phyloP scores from a whole-genome alignment of 2,888 invertebrate species.

The Melieria crassipennis region DNA sequence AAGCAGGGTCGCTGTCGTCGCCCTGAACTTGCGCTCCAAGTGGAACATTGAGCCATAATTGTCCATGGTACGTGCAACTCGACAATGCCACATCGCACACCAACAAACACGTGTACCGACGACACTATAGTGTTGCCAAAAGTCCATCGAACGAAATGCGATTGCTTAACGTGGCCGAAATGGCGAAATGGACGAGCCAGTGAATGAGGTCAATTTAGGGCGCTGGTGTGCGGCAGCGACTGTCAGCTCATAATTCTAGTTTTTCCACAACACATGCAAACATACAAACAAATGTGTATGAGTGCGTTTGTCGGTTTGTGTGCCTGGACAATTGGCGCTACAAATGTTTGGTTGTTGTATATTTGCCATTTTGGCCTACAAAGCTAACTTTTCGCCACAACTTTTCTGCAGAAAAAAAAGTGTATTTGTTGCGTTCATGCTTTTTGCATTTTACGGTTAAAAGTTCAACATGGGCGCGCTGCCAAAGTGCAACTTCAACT shows the following conservation, averaged over 20 bases:
- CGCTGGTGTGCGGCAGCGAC: constrained; percentile 1
- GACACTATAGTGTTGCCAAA: no score
- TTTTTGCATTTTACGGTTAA: not conserved
- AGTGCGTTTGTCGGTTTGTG: no score
- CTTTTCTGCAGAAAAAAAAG: not conserved
- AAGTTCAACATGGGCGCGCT: not conserved
- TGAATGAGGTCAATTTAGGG: constrained; percentile 12
- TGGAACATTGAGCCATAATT: constrained; percentile 7
- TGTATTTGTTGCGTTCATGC: not conserved
- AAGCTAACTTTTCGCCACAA: not conserved
- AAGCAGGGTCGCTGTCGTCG: not conserved
- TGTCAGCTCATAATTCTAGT: constrained; percentile 12
- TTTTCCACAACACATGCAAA: not conserved
- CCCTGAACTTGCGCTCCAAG: not conserved
- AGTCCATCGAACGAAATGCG: not conserved
- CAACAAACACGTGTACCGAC: no score
- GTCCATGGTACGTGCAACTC: no score
- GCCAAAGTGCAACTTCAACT: not conserved
- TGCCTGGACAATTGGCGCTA: no score
- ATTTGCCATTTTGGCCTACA: constrained; percentile 11
- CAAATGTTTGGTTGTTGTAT: not conserved
- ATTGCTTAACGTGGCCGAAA: not conserved
- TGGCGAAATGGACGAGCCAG: not conserved
- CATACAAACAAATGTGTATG: not conserved
- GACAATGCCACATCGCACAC: no score